Conservation (phyloP, 1,140 invertebrate genomes). For the Tribolium castaneum region DNA sequence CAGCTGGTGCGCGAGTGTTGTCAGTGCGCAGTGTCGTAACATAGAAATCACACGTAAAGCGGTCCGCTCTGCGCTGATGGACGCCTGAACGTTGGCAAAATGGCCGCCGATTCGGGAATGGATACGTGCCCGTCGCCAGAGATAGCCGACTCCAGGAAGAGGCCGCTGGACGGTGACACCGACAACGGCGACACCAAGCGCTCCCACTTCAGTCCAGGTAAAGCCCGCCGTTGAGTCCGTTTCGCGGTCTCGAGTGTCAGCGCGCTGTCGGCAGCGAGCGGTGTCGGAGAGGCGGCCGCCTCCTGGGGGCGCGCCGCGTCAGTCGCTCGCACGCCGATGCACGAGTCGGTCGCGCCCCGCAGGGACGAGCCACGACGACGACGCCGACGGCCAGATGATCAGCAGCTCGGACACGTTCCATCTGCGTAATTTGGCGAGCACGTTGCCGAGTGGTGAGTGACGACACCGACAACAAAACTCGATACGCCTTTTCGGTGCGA, state of each 20-base stretch:
- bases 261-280: background rate
- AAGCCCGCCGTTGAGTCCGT: slow-evolving; percentile 46
- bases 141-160: slow-evolving; percentile 85
- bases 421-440: slow-evolving; percentile 57
- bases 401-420: slow-evolving; percentile 56
- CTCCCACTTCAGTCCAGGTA: slow-evolving; percentile 90
- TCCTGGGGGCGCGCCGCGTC: slow-evolving; percentile 37
- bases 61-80: slow-evolving; percentile 56
- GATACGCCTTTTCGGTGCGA: background rate
- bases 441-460: slow-evolving; percentile 57
- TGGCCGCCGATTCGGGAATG: slow-evolving; percentile 85
- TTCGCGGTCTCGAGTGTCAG: background rate
- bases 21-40: slow-evolving; percentile 42
- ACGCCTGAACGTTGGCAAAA: slow-evolving; percentile 63
- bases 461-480: background rate
- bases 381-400: slow-evolving; percentile 51
- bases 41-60: background rate
- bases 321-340: background rate
- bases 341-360: background rate
- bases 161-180: slow-evolving; percentile 85
- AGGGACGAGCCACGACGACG: background rate
- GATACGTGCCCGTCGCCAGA: slow-evolving; percentile 85
- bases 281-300: slow-evolving; percentile 33
- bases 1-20: slow-evolving; percentile 33
- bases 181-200: slow-evolving; percentile 89